These are phyloP conservation scores for Platanista minor DNA, from an alignment of 2,113 vertebrate genomes.

Conservation along the genomic window DNA sequence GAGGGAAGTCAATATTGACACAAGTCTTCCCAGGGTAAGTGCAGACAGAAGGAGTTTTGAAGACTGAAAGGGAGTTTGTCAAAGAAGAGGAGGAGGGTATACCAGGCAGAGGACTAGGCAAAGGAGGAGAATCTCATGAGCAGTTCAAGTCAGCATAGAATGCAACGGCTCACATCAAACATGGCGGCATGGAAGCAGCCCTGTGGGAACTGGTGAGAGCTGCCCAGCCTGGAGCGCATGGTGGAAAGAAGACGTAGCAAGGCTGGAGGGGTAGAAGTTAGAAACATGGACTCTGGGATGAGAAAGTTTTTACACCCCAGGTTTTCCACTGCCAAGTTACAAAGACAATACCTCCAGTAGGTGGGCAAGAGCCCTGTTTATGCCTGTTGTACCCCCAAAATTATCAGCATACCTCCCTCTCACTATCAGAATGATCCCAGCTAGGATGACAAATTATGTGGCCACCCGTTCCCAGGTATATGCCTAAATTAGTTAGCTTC, in stretches of 20 bases:
- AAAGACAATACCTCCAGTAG: rapidly evolving
- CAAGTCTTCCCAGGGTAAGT: neutral
- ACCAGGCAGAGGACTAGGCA: neutral
- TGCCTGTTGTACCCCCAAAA: neutral
- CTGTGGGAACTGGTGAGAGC: rapidly evolving
- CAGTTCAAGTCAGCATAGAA: rapidly evolving
- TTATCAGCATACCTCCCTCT: neutral
- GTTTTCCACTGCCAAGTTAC: neutral
- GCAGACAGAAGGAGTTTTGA: neutral
- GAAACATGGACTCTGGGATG: neutral
- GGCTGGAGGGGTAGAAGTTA: rapidly evolving
- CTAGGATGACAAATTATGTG: neutral
- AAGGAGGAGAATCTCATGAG: rapidly evolving
- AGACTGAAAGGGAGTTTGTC: neutral
- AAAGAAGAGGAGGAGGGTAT: neutral
- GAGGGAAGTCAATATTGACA: too few species aligned
- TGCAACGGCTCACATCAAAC: rapidly evolving
- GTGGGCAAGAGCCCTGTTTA: neutral
- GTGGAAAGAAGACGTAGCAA: neutral
- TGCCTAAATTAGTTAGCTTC: neutral
- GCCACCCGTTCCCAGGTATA: neutral
- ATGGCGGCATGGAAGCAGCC: neutral
- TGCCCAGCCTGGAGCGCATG: rapidly evolving
- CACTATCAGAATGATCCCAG: neutral
- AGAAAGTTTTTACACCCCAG: neutral